Percentiles rank a stretch among this genome's conserved stretches.
Conservation (phyloP, 1,140 invertebrate genomes). For the Pogonus chalceus region DNA sequence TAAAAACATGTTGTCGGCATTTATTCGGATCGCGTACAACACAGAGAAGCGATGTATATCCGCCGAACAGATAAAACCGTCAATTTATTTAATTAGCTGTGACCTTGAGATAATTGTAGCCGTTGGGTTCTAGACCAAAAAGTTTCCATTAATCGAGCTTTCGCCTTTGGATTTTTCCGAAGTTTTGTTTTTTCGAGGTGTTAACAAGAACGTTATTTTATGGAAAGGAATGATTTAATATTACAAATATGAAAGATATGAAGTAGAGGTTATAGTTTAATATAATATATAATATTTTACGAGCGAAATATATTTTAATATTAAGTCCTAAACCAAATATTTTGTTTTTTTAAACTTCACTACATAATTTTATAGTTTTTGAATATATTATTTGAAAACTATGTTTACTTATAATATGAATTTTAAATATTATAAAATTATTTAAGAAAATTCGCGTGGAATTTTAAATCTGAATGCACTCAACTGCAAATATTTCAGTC, state of each 20-base stretch:
- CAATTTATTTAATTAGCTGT: conserved; percentile 2
- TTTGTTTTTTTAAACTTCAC: no score
- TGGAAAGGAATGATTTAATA: background rate
- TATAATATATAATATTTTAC: background rate
- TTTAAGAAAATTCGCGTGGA: no score
- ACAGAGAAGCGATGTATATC: background rate
- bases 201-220: background rate
- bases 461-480: no score
- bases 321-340: no score
- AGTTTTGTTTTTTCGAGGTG: background rate
- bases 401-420: no score
- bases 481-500: no score
- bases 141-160: background rate
- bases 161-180: background rate
- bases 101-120: background rate
- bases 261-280: background rate
- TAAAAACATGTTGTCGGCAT: background rate
- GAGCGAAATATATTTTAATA: no score
- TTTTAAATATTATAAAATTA: no score
- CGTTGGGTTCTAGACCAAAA: background rate
- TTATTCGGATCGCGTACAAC: background rate
- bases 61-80: background rate
- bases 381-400: no score
- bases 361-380: no score
- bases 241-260: background rate